phyloP scores from a whole-genome alignment of 2,888 invertebrate species.

The Meandrusa payeni region DNA sequence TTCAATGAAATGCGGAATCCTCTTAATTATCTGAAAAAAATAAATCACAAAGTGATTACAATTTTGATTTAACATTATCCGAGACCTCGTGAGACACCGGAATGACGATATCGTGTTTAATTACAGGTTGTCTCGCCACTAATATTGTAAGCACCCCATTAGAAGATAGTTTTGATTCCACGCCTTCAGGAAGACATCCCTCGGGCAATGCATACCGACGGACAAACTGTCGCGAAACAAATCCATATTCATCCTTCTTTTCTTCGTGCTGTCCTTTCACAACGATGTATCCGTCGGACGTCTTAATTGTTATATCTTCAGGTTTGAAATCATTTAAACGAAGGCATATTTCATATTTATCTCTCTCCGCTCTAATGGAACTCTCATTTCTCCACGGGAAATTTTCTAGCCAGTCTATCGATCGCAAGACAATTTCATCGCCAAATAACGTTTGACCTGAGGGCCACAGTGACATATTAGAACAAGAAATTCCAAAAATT shows the following conservation, averaged over 20 bases:
- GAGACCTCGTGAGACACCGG: constrained; percentile 47
- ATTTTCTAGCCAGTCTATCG: constrained; percentile 63
- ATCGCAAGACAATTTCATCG: constrained; percentile 55
- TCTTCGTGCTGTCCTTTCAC: constrained; percentile 61
- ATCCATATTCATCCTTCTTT: constrained; percentile 55
- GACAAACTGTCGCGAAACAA: constrained; percentile 51
- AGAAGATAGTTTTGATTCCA: constrained; percentile 49
- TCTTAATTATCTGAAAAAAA: neutral
- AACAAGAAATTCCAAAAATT: constrained; percentile 12
- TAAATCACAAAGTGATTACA: constrained; percentile 33
- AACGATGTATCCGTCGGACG: constrained; percentile 45
- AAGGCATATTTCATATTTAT: constrained; percentile 53
- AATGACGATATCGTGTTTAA: constrained; percentile 51
- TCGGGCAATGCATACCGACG: constrained; percentile 53
- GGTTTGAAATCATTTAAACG: constrained; percentile 54
- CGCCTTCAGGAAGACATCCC: constrained; percentile 44
- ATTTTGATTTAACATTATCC: constrained; percentile 43
- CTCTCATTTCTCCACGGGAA: constrained; percentile 59
- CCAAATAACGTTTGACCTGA: constrained; percentile 45
- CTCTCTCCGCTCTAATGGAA: constrained; percentile 38
- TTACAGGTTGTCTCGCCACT: constrained; percentile 39
- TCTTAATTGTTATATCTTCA: constrained; percentile 51
- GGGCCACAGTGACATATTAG: constrained; percentile 35
- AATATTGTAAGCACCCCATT: constrained; percentile 51
- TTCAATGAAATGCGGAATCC: neutral